phyloP scores from a whole-genome alignment of 2,888 invertebrate species.

The Drosophila limbata region DNA sequence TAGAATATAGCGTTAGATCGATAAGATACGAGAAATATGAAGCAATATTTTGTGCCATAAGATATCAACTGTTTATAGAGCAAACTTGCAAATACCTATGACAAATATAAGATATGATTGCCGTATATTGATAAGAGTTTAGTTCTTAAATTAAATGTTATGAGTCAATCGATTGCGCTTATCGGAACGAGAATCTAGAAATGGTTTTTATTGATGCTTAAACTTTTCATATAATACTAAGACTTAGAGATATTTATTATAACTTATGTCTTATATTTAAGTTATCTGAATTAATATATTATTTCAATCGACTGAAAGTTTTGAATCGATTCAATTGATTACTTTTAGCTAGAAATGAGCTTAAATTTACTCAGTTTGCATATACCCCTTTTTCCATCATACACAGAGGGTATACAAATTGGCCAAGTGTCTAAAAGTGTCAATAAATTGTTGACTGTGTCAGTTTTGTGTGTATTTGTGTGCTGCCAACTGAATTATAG shows the following conservation, averaged over 20 bases:
- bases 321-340: neutral
- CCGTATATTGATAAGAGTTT: neutral
- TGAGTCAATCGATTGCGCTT: slow-evolving; percentile 15
- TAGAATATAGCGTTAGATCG: slow-evolving; percentile 1
- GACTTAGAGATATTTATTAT: neutral
- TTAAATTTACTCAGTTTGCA: neutral
- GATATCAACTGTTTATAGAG: neutral
- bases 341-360: neutral
- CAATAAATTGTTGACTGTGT: slow-evolving; percentile 65
- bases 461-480: slow-evolving; percentile 42
- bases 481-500: slow-evolving; percentile 59
- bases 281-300: slow-evolving; percentile 1
- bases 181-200: neutral
- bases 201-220: neutral
- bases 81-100: slow-evolving; percentile 8
- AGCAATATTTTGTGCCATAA: slow-evolving; percentile 1
- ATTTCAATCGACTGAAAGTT: neutral
- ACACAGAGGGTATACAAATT: slow-evolving; percentile 46
- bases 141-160: neutral
- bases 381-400: slow-evolving; percentile 9
- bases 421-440: slow-evolving; percentile 61
- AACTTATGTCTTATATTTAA: neutral
- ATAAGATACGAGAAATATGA: slow-evolving; percentile 16
- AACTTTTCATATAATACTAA: neutral
- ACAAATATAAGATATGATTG: neutral